These are phyloP conservation scores for Atlantisia rogersi DNA, from an alignment of 2,113 vertebrate genomes.

Conservation along the genomic window DNA sequence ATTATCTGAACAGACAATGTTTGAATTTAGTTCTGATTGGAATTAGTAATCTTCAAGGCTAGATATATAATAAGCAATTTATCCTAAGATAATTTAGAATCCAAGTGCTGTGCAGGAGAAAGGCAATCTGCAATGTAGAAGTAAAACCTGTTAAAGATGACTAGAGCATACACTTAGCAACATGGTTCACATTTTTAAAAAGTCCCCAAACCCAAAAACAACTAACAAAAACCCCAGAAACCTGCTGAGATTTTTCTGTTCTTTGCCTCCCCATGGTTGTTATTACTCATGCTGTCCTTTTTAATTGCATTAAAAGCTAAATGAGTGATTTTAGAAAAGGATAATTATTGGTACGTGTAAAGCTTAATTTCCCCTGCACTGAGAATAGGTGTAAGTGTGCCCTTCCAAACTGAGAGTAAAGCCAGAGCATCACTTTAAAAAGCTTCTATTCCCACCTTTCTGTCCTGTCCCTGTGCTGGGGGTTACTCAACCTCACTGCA, in stretches of 20 bases:
- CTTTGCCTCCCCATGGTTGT: neutral
- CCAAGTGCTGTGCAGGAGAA: neutral
- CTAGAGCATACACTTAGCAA: neutral
- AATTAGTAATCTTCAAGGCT: neutral
- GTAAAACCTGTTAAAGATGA: neutral
- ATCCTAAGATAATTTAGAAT: neutral
- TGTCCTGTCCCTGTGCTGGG: neutral
- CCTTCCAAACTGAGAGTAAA: neutral
- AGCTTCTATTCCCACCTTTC: neutral
- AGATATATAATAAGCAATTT: neutral
- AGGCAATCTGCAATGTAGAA: neutral
- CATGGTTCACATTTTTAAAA: neutral
- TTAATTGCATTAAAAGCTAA: neutral
- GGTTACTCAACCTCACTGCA: neutral
- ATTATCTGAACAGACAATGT: neutral
- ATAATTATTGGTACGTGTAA: neutral
- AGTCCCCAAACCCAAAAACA: no score
- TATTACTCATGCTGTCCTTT: neutral
- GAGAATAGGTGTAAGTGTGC: neutral
- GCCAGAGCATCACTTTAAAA: neutral
- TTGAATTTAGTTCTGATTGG: neutral
- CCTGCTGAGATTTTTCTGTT: neutral
- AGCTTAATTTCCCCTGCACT: neutral
- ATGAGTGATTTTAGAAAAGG: neutral
- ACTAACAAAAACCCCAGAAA: neutral